A percentile compares a stretch with the other conserved stretches of the same genome.
Evolutionary conservation across 1,140 invertebrate species (phyloP).

Genomic region (fruit fly (Drosophila melanogaster)): DNA sequence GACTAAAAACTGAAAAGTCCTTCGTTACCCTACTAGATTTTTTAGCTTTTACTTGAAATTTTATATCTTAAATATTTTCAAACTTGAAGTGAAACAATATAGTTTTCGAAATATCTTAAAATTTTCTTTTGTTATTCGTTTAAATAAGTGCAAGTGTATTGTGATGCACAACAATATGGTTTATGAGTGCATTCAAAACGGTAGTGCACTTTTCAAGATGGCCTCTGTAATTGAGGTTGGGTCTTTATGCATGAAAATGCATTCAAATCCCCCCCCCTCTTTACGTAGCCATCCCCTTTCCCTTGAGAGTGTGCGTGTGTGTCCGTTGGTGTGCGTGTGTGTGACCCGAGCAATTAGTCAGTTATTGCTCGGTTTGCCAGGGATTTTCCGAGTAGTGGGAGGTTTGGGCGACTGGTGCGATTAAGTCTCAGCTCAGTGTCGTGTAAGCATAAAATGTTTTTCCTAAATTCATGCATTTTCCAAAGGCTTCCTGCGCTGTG

Average conservation of each 20-base stretch:
- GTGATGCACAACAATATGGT: slow-evolving; percentile 56
- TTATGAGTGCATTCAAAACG: slow-evolving; percentile 13
- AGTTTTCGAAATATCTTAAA: no score
- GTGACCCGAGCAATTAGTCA: slow-evolving; percentile 74
- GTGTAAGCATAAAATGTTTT: slow-evolving; percentile 45
- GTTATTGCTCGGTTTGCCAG: slow-evolving; percentile 61
- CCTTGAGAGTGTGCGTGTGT: slow-evolving; percentile 23
- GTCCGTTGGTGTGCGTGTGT: slow-evolving; percentile 30
- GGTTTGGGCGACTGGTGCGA: slow-evolving; percentile 11
- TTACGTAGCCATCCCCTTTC: slow-evolving; percentile 4
- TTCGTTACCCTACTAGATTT: background rate
- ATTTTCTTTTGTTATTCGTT: no score
- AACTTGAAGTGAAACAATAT: no score
- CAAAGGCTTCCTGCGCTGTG: background rate
- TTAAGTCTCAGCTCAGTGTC: slow-evolving; percentile 26
- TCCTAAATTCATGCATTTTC: slow-evolving; percentile 17
- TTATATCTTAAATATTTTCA: background rate
- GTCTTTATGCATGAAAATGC: slow-evolving; percentile 62
- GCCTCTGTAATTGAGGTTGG: slow-evolving; percentile 68
- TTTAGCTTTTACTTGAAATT: background rate
- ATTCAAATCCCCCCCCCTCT: slow-evolving; percentile 19
- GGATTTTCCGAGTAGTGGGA: background rate
- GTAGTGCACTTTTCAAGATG: slow-evolving; percentile 36
- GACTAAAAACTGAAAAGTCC: background rate
- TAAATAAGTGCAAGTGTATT: slow-evolving; percentile 5